A percentile compares a stretch with the other conserved stretches of the same genome.
These are phyloP conservation scores for Neomorphus geoffroyi DNA, from an alignment of 2,797 vertebrate genomes.

Conservation along the genomic window DNA sequence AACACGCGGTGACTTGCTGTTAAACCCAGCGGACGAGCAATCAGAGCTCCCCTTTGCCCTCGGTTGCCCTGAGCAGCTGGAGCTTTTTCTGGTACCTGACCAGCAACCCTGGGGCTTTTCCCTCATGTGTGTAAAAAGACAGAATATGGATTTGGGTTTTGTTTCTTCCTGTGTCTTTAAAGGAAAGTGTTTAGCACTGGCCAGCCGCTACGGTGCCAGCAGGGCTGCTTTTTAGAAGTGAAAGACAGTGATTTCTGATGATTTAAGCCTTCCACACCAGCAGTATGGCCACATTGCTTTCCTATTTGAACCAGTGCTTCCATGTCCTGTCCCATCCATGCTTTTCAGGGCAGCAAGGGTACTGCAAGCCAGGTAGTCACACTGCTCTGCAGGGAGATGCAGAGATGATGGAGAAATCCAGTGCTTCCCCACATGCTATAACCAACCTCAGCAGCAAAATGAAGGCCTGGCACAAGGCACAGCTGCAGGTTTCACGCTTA, in stretches of 20 bases:
- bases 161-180: not conserved
- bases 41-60: conserved; percentile 34
- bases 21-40: not conserved
- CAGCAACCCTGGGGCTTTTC: conserved; percentile 7
- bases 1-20: not conserved
- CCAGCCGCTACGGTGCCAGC: not conserved
- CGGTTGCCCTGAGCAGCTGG: not conserved
- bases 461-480: not conserved
- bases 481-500: not conserved
- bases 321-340: accelerated
- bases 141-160: not conserved
- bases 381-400: not conserved
- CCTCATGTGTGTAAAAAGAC: not conserved
- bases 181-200: not conserved
- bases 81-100: conserved; percentile 36
- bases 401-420: accelerated
- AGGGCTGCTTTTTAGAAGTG: not conserved
- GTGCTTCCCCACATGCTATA: not conserved
- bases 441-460: not conserved
- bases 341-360: accelerated
- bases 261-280: not conserved
- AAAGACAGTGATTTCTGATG: not conserved
- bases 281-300: not conserved
- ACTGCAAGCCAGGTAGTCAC: accelerated
- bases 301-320: not conserved